A percentile compares a stretch with the other conserved stretches of the same genome.
phyloP scores from a whole-genome alignment of 1,140 invertebrate genomes.

The Odontomachus brunneus region DNA sequence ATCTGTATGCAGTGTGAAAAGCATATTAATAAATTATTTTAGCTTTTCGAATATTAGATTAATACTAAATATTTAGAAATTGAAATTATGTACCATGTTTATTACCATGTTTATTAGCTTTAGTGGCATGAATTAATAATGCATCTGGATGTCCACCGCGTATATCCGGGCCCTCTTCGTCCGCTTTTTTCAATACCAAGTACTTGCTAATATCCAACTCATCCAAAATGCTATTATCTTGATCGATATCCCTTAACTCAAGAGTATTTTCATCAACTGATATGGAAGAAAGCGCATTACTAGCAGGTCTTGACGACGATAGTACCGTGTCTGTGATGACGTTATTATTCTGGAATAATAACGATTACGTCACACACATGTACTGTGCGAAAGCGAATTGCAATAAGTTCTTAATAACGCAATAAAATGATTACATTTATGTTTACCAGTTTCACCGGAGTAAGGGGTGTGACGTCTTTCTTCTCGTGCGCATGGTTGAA shows the following conservation, averaged over 20 bases:
- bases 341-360: conserved; percentile 77
- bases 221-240: conserved; percentile 87
- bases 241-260: conserved; percentile 82
- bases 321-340: conserved; percentile 75
- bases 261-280: conserved; percentile 82
- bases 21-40: conserved; percentile 57
- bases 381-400: background rate
- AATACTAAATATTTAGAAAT: conserved; percentile 6
- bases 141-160: conserved; percentile 96
- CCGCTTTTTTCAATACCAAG: conserved; percentile 91
- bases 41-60: background rate
- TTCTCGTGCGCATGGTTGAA: conserved; percentile 71
- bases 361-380: background rate
- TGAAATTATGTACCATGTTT: background rate
- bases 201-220: conserved; percentile 93
- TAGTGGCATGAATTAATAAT: conserved; percentile 96
- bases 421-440: conserved; percentile 48
- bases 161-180: conserved; percentile 95
- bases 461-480: conserved; percentile 74
- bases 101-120: conserved; percentile 94
- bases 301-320: conserved; percentile 78
- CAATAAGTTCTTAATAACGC: too few relatives aligned
- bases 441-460: conserved; percentile 72
- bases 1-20: conserved; percentile 80
- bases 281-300: conserved; percentile 80